Conservation (phyloP, 2,888 invertebrate species). For the Ophion slaviceki region DNA sequence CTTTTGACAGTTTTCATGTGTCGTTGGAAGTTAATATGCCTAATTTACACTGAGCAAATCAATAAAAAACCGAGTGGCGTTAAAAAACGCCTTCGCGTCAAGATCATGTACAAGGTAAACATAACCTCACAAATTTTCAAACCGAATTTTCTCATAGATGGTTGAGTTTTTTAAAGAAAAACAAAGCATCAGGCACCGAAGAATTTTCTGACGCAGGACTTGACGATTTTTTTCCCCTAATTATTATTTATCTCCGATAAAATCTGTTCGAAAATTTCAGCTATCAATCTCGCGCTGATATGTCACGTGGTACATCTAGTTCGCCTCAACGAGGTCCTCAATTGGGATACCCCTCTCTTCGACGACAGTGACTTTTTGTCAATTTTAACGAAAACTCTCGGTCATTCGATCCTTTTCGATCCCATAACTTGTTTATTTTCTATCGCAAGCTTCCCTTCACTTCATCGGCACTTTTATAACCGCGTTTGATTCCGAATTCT, state of each 20-base stretch:
- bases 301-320: too few species aligned
- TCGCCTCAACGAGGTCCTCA: too few species aligned
- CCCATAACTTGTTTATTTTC: background rate
- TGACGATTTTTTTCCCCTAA: background rate
- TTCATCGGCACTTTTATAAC: background rate
- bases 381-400: background rate
- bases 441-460: background rate
- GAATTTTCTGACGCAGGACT: too few species aligned
- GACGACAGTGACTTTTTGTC: background rate
- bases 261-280: background rate
- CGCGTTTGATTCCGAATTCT: background rate
- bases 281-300: too few species aligned
- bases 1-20: too few species aligned
- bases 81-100: background rate
- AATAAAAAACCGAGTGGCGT: background rate
- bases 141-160: too few species aligned
- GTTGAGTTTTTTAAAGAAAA: too few species aligned
- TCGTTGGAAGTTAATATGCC: background rate
- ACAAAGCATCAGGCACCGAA: too few species aligned
- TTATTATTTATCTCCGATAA: too few species aligned
- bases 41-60: background rate
- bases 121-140: too few species aligned
- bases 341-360: too few species aligned
- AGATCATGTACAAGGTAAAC: too few species aligned
- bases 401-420: background rate